Base-by-base conservation (phyloP, 92 coral and sea anemone genomes). In the Virgularia gustaviana region DNA sequence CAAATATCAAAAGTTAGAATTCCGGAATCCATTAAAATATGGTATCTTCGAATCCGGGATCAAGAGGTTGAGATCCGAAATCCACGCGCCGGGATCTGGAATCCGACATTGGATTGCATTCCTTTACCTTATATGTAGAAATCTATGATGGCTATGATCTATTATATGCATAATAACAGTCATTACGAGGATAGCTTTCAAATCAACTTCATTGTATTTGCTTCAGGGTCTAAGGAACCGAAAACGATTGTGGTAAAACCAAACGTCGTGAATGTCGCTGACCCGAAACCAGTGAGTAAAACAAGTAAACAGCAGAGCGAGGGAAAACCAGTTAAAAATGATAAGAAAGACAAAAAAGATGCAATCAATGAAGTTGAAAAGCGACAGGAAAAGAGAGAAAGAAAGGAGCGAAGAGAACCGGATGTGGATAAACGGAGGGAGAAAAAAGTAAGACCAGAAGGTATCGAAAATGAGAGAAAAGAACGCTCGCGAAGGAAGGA, bases 161-260 rank as follows among this genome's bases (percentile, higher is more conserved):
- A n/a, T n/a, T n/a, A n/a, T n/a, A n/a, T n/a, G n/a, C n/a, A n/a
- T n/a, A n/a, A n/a, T n/a, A n/a, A n/a, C n/a, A n/a, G n/a, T n/a
- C n/a, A n/a, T n/a, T n/a, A n/a, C n/a, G n/a, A n/a, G n/a, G n/a
- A n/a, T n/a, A n/a, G n/a, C n/a, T n/a, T n/a, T n/a, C n/a, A n/a
- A n/a, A n/a, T n/a, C n/a, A n/a, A n/a, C n/a, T n/a, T n/a, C n/a
- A n/a, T 43, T 43, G n/a, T 13, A 43, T 13, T 22, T 43, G 5
- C 20, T 43, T 13, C 37, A n/a, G 19, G 10, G 37, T 42, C 37
- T 13, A 32, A 60, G 19, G 32, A 0, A 34, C 44, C 34, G 43
- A 12, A 35, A 60, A 19, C 24, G 66, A 60, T 60, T 32, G 66
- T 34, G 22, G 66, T 60, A 9, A 60, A 60, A 35, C 66, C 66